These are phyloP conservation scores for Xiphophorus birchmanni DNA, from an alignment of 2,797 vertebrate genomes.

Conservation along the genomic window DNA sequence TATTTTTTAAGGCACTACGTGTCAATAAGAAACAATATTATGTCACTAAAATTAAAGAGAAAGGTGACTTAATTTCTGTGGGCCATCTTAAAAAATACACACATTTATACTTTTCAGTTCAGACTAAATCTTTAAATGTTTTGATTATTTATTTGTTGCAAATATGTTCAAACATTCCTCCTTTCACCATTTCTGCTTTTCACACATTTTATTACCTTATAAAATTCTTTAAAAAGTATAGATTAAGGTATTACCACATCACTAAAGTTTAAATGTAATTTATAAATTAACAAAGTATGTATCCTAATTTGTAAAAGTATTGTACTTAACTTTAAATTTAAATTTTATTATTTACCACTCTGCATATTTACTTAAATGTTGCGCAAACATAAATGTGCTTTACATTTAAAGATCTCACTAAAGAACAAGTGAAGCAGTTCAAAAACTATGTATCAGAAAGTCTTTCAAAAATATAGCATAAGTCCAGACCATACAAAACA, in stretches of 20 bases:
- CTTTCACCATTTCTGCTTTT: not conserved
- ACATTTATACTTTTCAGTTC: not conserved
- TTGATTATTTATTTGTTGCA: not conserved
- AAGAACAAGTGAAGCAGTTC: not conserved
- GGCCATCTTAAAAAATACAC: not conserved
- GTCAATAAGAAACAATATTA: slow-evolving; percentile 1
- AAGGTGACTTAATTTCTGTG: not conserved
- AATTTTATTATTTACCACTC: not conserved
- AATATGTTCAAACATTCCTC: not conserved
- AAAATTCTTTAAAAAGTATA: not conserved
- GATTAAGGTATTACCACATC: not conserved
- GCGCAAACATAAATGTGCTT: not conserved
- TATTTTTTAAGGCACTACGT: slow-evolving; percentile 4
- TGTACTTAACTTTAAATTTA: not conserved
- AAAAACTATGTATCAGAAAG: not conserved
- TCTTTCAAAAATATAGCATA: not conserved
- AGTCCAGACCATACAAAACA: not conserved
- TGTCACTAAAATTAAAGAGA: not conserved
- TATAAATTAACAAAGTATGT: not conserved
- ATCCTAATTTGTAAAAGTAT: not conserved
- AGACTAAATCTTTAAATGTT: not conserved
- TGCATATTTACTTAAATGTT: not conserved
- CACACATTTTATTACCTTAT: not conserved
- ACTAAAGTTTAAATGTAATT: not conserved
- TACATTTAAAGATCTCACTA: not conserved